phyloP scores from a whole-genome alignment of 2,113 vertebrate genomes.

The Gobio gobio region DNA sequence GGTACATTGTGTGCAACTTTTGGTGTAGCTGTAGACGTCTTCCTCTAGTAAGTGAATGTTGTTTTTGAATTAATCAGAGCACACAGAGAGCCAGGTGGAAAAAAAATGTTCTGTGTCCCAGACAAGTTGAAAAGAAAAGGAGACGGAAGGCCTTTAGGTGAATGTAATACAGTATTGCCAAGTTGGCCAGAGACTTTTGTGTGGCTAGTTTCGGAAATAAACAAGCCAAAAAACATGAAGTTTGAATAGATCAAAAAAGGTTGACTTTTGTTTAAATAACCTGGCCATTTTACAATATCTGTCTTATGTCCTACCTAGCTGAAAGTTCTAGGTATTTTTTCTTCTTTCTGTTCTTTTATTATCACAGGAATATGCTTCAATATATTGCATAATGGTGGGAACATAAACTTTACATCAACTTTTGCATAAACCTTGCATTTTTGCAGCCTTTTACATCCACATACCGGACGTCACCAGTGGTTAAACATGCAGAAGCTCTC shows the following conservation, averaged over 20 bases:
- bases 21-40: slow-evolving; percentile 33
- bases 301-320: not conserved
- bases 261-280: not conserved
- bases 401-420: not conserved
- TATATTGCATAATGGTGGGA: not conserved
- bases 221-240: not conserved
- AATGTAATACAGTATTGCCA: not conserved
- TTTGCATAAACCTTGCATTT: not conserved
- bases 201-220: not conserved
- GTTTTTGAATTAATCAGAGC: not conserved
- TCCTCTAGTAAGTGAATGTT: slow-evolving; percentile 32
- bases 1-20: slow-evolving; percentile 10
- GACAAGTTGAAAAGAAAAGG: not conserved
- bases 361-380: not conserved
- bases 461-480: slow-evolving; percentile 34
- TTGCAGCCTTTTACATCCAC: not conserved
- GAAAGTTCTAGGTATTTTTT: not conserved
- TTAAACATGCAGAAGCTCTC: slow-evolving; percentile 62
- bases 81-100: slow-evolving; percentile 24
- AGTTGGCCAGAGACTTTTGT: slow-evolving; percentile 2
- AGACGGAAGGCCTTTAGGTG: not conserved
- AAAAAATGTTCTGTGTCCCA: not conserved
- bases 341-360: not conserved
- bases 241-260: not conserved
- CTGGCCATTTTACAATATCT: no score